phyloP scores from a whole-genome alignment of 2,113 vertebrate species.

The Sclerurus mexicanus region DNA sequence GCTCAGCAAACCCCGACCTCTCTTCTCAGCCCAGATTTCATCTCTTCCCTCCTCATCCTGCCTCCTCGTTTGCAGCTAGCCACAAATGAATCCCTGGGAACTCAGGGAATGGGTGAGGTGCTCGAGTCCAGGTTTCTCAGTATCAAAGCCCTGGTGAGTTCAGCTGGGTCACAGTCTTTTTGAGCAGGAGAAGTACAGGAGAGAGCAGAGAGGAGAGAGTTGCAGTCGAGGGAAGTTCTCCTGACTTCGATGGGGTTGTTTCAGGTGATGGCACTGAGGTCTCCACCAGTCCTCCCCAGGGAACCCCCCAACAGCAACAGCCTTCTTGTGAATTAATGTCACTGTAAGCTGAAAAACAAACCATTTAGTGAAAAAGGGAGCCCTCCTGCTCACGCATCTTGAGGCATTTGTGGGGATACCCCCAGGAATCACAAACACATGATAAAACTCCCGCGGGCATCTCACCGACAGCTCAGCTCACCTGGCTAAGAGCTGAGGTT shows the following conservation, averaged over 20 bases:
- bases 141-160: not conserved
- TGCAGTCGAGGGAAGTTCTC: not conserved
- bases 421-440: not conserved
- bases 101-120: not conserved
- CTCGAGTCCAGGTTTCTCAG: not conserved
- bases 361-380: not conserved
- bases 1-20: not conserved
- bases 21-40: not conserved
- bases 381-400: fast-evolving
- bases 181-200: not conserved
- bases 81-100: not conserved
- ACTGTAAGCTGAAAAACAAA: not conserved
- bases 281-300: not conserved
- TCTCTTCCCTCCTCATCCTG: not conserved
- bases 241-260: fast-evolving
- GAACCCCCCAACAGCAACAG: not conserved
- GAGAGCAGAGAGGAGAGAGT: not conserved
- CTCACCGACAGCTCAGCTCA: not conserved
- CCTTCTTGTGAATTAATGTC: not conserved
- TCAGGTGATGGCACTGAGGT: not conserved
- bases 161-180: not conserved
- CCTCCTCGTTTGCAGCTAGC: not conserved
- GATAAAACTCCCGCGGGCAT: not conserved
- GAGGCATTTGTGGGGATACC: fast-evolving
- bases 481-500: not conserved